Conservation (phyloP, 2,888 invertebrate genomes). For the Polietes domitor region DNA sequence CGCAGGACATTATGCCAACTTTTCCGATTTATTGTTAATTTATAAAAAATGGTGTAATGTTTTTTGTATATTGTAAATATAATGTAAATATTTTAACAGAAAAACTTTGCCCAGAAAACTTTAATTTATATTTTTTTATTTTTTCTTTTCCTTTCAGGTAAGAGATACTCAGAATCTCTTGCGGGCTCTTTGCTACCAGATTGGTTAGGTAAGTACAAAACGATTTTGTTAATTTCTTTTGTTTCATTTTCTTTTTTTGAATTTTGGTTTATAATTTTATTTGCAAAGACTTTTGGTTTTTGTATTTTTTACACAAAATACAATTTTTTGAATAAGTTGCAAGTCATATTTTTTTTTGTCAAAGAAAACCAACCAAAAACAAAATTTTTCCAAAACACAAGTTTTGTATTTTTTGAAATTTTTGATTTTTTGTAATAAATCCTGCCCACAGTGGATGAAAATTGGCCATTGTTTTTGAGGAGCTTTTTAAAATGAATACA, state of each 20-base stretch:
- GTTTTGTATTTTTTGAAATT: background rate
- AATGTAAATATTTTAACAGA: no score
- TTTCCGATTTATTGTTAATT: no score
- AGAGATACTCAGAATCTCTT: constrained; percentile 82
- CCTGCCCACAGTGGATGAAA: background rate
- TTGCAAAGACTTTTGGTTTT: constrained; percentile 66
- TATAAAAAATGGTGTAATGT: constrained; percentile 19
- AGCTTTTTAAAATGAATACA: constrained; percentile 32
- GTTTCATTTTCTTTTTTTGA: constrained; percentile 62
- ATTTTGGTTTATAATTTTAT: constrained; percentile 65
- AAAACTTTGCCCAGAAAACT: no score
- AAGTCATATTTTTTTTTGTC: constrained; percentile 66
- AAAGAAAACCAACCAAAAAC: background rate
- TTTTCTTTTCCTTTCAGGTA: constrained; percentile 78
- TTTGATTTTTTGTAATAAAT: constrained; percentile 31
- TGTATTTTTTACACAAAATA: constrained; percentile 39
- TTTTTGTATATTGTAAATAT: background rate
- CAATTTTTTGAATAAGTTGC: constrained; percentile 69
- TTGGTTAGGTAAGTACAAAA: constrained; percentile 81
- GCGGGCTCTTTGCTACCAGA: constrained; percentile 81
- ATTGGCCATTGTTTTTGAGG: constrained; percentile 29
- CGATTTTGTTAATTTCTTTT: constrained; percentile 70
- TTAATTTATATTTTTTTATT: background rate
- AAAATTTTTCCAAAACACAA: constrained; percentile 31
- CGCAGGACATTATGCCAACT: no score